phyloP scores from a whole-genome alignment of 2,888 invertebrate genomes.

The Schizotus pectinicornis region DNA sequence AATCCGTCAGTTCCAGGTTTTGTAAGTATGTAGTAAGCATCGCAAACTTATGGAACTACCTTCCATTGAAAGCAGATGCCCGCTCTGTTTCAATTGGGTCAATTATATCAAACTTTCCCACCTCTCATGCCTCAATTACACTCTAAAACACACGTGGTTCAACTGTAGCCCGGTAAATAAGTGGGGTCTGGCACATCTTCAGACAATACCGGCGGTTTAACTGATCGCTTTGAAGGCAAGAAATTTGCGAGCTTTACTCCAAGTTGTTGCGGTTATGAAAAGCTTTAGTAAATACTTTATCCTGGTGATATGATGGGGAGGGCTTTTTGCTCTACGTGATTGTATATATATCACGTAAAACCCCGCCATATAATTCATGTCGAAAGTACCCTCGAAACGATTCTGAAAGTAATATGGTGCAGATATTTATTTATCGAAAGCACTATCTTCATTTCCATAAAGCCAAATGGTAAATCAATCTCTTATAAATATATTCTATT shows the following conservation, averaged over 20 bases:
- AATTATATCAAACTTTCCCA: too few species aligned
- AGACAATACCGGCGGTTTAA: slow-evolving; percentile 9
- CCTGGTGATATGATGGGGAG: neutral
- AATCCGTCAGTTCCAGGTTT: too few species aligned
- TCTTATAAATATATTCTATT: slow-evolving; percentile 33
- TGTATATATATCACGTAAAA: slow-evolving; percentile 15
- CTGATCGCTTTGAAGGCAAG: slow-evolving; percentile 16
- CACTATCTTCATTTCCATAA: slow-evolving; percentile 40
- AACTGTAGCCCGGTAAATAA: too few species aligned
- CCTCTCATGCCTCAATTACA: too few species aligned
- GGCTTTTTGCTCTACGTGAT: too few species aligned
- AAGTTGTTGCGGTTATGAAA: slow-evolving; percentile 29
- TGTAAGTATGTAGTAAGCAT: too few species aligned
- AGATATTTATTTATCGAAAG: slow-evolving; percentile 42
- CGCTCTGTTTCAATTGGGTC: too few species aligned
- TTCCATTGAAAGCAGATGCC: too few species aligned
- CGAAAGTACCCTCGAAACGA: slow-evolving; percentile 32
- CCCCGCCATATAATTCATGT: slow-evolving; percentile 32
- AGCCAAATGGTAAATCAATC: slow-evolving; percentile 43
- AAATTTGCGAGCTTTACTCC: slow-evolving; percentile 11
- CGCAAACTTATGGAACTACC: too few species aligned
- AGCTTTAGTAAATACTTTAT: slow-evolving; percentile 35
- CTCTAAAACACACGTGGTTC: too few species aligned
- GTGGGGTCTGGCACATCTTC: too few species aligned
- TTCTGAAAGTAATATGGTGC: slow-evolving; percentile 30